Base-by-base conservation (phyloP, 2,888 invertebrate species). In the Penaeus monodon region DNA sequence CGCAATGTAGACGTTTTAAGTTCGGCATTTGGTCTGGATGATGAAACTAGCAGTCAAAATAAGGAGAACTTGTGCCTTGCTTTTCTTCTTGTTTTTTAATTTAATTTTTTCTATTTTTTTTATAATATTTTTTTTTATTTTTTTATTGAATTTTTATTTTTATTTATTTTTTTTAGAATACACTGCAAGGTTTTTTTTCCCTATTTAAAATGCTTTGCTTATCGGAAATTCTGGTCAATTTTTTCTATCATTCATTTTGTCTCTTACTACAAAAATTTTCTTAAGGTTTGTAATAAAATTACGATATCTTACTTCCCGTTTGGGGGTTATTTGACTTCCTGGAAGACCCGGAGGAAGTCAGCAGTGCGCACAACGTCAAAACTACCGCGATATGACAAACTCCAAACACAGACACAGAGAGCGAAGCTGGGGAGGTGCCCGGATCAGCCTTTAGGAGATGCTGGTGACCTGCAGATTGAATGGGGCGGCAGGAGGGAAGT, bases 311-410 rank as follows among this genome's bases (percentile, higher is more conserved):
- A 49, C 63, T 33, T 74, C 29, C 33, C 17, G 57, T 63, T 24
- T 83, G 85, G 97, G 91, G 98, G 98, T 91, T 99, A 93, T 95
- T 96, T 91, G 98, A 98, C 91, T 99, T 99, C 93, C 93, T 99
- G 93, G 98, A 99, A 91, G 99, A 99, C 92, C 93, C 99, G 90
- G 99, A 99, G 92, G 99, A 99, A 93, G 98, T 93, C 95, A 95
- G 7, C 95, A 95, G 24, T 97, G 91, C 94, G 99, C 85, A 97
- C 92, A 96, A 98, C 92, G 95, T 99, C 81, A 99, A 99, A 98
- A 99, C 90, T 99, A 97, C 93, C 92, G 92, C 91, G 93, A 90
- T 89, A 91, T 17, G 83, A 74, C 33, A 89, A 86, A 88, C 78
- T 86, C 70, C 82, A 49, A 78, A 66, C 63, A 91, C 92, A 91